Percentiles rank a stretch among this genome's conserved stretches.
Evolutionary conservation across 1,140 invertebrate genomes (phyloP).

Genomic region (Drosophila chauvacae): DNA sequence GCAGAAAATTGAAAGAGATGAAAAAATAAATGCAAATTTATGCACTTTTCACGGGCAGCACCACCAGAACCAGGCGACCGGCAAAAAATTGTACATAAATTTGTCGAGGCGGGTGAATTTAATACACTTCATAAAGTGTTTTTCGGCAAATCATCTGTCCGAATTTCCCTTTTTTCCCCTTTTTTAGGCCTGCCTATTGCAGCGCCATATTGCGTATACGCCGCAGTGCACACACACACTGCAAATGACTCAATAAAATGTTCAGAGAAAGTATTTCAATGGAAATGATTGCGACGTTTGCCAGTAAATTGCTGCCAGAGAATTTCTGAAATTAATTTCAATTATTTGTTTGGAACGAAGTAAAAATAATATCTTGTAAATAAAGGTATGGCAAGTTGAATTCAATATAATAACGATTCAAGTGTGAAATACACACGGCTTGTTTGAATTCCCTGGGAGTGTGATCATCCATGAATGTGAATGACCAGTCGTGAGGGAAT

Average conservation of each 20-base stretch:
- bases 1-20: conserved; percentile 42
- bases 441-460: conserved; percentile 13
- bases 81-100: conserved; percentile 50
- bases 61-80: conserved; percentile 2
- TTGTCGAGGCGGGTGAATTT: conserved; percentile 57
- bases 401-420: conserved; percentile 43
- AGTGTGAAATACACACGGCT: conserved; percentile 44
- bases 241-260: conserved; percentile 59
- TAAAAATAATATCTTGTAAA: conserved; percentile 27
- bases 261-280: conserved; percentile 34
- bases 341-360: conserved; percentile 49
- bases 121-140: conserved; percentile 72
- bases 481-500: conserved; percentile 2
- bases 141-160: conserved; percentile 44
- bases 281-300: conserved; percentile 26
- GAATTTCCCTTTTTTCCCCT: conserved; percentile 10
- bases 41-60: conserved; percentile 66
- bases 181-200: conserved; percentile 43
- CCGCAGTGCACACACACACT: conserved; percentile 54
- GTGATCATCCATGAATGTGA: conserved; percentile 23
- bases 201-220: conserved; percentile 70
- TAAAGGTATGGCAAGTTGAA: conserved; percentile 25
- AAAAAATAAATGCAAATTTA: conserved; percentile 75
- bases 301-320: conserved; percentile 32
- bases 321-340: conserved; percentile 64